Base-by-base conservation (phyloP, 2,888 invertebrate genomes). In the Apamea epomidion region DNA sequence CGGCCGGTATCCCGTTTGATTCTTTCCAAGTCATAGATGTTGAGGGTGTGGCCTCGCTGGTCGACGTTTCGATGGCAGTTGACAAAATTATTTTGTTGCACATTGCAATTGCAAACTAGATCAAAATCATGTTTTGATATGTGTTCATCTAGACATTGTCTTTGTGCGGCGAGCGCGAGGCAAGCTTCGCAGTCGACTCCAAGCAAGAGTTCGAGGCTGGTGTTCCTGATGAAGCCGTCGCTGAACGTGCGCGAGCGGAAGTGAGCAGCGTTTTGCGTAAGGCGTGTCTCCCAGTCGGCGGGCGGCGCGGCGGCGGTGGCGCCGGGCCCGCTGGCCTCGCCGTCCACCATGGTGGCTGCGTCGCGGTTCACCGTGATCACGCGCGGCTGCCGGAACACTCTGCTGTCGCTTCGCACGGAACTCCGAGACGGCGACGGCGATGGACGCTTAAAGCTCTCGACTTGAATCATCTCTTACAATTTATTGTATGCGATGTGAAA, bases 131-230 rank as follows among this genome's bases (percentile, higher is more conserved):
- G 95, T 84, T 96, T 96, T 79, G 96, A 92, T 91, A 95, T 93
- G 91, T 95, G 95, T 89, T 96, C 95, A 85, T 94, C 95, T 84
- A 93, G 87, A 88, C 96, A 96, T 83, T 95, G 95, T 85, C 94
- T 91, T 85, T 96, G 96, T 48, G 97, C 94, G 25, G 97, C 96
- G 69, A 97, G 92, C 16, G 97, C 97, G 71, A 96, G 94, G 79
- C 97, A 97, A 72, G 97, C 97, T 87, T 97, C 97, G 86, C 97
- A 97, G 86, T 97, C 97, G 37, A 97, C 96, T n/a, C 97, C 97
- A 6, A 97, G 95, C 8, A 97, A 92, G 2, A 97, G 94, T 86
- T 97, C 97, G 48, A 97, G 95, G 88, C 97, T 97, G 62, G 96
- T 96, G 89, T 97, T 97, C 83, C 96, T 93, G 82, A 97, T 95